Evolutionary conservation across 1,140 invertebrate species (phyloP), one percentile per base, ranked within the genome.

Genomic region (Fopius arisanus): DNA sequence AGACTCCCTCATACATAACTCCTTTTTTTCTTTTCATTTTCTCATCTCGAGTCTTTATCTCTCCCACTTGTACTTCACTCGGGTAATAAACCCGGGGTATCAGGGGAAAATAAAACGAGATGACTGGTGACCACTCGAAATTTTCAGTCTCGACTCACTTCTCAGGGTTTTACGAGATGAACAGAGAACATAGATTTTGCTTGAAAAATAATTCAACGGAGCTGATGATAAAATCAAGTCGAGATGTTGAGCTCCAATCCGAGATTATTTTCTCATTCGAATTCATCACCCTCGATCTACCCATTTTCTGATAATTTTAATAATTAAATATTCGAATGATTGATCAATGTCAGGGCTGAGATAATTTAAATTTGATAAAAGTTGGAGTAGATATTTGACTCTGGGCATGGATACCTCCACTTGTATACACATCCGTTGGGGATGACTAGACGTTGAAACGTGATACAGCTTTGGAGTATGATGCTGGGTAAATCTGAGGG

Each of bases 61-160:
- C 54, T 59, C 23, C 23, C 54, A 59, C 54, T 59, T 28, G 54
- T 59, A 59, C 54, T 59, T 59, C 54, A 59, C 54, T 4, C 54
- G 67, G 67, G 67, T 51, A 28, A 69, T 69, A 69, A 69, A 69
- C 40, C 33, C 26, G 43, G 23, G 23, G 41, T 51, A 69, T 69
- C 41, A 48, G 43, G 43, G 43, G 43, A 48, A 48, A 48, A 48
- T 48, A 48, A 48, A 37, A 23, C 37, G 33, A 43, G 40, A 68
- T 43, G 65, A 40, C 67, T 16, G 7, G 16, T 37, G 66, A 40
- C 23, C 48, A 26, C 41, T 69, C 28, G 41, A 69, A 69, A 66
- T 54, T 51, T 41, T 23, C 2, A 68, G 21, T n/a, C 62, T 23
- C 62, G 19, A 59, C n/a, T 65, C 62, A 10, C 9, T 28, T 28